Evolutionary conservation across 2,888 invertebrate genomes (phyloP).

Genomic region (Aproaerema taeniolella): DNA sequence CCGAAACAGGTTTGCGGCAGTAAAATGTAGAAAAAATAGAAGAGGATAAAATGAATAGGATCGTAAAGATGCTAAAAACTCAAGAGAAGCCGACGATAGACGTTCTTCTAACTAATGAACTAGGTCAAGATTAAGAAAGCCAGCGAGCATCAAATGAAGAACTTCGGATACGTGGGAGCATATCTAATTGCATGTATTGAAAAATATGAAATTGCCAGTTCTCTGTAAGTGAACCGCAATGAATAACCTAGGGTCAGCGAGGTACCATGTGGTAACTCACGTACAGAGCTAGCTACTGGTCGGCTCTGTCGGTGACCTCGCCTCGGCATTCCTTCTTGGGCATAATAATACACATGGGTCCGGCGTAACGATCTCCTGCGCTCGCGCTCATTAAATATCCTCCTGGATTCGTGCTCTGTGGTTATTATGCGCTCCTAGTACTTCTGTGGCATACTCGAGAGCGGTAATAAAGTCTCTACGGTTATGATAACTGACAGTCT

Average conservation of each 20-base stretch:
- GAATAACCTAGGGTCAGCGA: slow-evolving; percentile 44
- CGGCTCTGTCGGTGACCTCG: slow-evolving; percentile 59
- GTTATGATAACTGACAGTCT: slow-evolving; percentile 15
- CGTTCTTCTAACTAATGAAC: too few species aligned
- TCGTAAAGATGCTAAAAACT: too few species aligned
- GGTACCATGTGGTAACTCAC: slow-evolving; percentile 28
- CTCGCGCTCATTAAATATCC: slow-evolving; percentile 62
- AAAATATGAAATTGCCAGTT: slow-evolving; percentile 3
- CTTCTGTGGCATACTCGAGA: slow-evolving; percentile 24
- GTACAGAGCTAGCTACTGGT: slow-evolving; percentile 49
- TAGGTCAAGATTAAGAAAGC: too few species aligned
- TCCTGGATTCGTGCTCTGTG: slow-evolving; percentile 44
- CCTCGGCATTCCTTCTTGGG: slow-evolving; percentile 69
- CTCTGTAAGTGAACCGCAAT: slow-evolving; percentile 12
- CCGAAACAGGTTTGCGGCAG: slow-evolving; percentile 8
- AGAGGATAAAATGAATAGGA: too few species aligned
- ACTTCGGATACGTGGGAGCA: too few species aligned
- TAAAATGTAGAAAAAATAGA: too few species aligned
- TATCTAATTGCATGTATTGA: not conserved
- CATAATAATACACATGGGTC: slow-evolving; percentile 69
- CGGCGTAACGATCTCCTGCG: slow-evolving; percentile 55
- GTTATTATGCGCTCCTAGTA: slow-evolving; percentile 43
- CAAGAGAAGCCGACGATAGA: too few species aligned
- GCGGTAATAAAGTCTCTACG: slow-evolving; percentile 17
- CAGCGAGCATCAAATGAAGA: too few species aligned